Conservation (phyloP, 1,140 invertebrate species). For the Drosophila virilis region DNA sequence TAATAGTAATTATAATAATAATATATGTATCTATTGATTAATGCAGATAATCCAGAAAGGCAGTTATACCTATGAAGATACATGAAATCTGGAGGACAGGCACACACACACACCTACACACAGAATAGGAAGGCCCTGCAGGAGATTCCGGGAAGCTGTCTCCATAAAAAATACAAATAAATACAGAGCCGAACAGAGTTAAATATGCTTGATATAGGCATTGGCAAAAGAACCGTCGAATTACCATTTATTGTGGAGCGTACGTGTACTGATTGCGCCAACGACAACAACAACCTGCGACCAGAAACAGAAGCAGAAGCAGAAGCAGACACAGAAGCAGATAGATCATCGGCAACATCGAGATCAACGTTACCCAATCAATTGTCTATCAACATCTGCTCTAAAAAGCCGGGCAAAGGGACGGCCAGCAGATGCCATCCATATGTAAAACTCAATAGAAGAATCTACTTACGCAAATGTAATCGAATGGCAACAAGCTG, state of each 20-base stretch:
- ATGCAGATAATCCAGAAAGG: constrained; percentile 24
- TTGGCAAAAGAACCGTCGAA: constrained; percentile 43
- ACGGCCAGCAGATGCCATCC: constrained; percentile 40
- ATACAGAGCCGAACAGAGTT: constrained; percentile 43
- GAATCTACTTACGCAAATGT: constrained; percentile 71
- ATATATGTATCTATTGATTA: background rate
- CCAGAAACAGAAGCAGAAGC: constrained; percentile 6
- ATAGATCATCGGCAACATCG: constrained; percentile 18
- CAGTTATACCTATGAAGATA: constrained; percentile 16
- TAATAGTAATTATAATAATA: too few relatives aligned
- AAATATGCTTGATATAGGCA: constrained; percentile 58
- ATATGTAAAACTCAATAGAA: constrained; percentile 66
- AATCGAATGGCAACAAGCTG: constrained; percentile 74
- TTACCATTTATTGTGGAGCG: constrained; percentile 51
- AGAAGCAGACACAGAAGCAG: background rate
- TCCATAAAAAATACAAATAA: constrained; percentile 41
- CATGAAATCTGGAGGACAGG: constrained; percentile 10
- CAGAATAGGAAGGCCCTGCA: background rate
- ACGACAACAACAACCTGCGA: constrained; percentile 18
- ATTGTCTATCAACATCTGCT: constrained; percentile 14
- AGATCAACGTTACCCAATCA: background rate
- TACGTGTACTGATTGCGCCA: constrained; percentile 41
- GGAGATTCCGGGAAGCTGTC: constrained; percentile 33
- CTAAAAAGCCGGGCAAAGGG: constrained; percentile 17
- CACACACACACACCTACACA: background rate